phyloP scores from a whole-genome alignment of 1,140 invertebrate genomes.

The Zaprionus tsacasi region DNA sequence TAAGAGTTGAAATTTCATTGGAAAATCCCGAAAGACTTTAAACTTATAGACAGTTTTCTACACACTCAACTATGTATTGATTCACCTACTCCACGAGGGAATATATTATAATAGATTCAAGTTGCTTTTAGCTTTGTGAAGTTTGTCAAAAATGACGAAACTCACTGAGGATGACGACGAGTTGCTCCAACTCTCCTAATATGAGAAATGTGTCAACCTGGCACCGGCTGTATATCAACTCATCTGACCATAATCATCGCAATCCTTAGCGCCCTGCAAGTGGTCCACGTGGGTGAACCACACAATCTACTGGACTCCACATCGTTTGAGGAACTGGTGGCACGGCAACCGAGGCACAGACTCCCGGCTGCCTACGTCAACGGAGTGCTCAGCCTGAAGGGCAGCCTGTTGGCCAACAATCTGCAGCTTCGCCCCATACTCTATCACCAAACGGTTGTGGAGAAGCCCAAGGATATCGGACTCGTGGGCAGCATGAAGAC shows the following conservation, averaged over 20 bases:
- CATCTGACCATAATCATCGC: conserved; percentile 17
- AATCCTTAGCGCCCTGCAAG: conserved; percentile 5
- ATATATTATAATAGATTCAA: neutral
- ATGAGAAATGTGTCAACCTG: conserved; percentile 58
- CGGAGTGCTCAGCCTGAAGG: conserved; percentile 62
- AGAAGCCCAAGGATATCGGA: no score
- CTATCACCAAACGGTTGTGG: neutral
- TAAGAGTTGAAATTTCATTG: neutral
- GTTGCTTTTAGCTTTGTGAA: neutral
- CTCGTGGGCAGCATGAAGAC: neutral
- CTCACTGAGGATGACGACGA: conserved; percentile 16
- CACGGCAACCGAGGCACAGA: neutral
- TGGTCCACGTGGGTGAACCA: neutral
- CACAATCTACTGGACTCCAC: neutral
- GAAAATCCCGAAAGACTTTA: no score
- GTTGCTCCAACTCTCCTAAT: conserved; percentile 29
- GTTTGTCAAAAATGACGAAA: conserved; percentile 43
- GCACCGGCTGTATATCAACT: conserved; percentile 16
- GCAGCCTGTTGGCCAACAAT: conserved; percentile 44
- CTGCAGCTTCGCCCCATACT: neutral
- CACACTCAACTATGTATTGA: no score
- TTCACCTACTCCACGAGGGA: no score
- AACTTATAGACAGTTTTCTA: neutral
- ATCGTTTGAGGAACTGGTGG: neutral
- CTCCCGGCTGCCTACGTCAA: conserved; percentile 52